Evolutionary conservation across 2,113 vertebrate genomes (phyloP), one percentile per base, ranked within the genome.

Genomic region (Pavo muticus): DNA sequence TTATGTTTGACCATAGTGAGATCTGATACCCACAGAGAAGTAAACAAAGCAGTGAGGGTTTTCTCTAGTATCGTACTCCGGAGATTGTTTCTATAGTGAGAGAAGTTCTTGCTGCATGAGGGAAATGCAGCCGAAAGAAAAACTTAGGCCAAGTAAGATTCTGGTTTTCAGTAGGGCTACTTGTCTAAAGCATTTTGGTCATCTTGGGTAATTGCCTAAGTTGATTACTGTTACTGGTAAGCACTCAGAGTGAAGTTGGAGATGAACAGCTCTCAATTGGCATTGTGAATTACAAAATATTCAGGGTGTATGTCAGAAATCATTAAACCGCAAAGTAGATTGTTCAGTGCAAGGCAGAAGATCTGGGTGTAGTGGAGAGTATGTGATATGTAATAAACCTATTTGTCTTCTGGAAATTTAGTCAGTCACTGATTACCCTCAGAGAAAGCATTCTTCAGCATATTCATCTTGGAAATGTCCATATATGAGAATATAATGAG

Each of bases 401-500:
- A 23, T 60, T 88, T 92, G 61, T 75, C 15, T 69, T 95, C 57
- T 84, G 73, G 77, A 67, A 77, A 78, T 14, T 76, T 73, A 39
- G 44, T 54, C 44, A 73, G 54, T 95, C 65, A 93, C 70, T 82
- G 70, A 88, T 92, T 70, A 19, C 52, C 44, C 75, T 40, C 61
- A 83, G 87, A 94, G 69, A 93, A 94, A 91, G 32, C 76, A 85
- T 92, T 96, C 84, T 89, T 82, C 68, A 78, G 50, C 40, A 52
- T 15, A 29, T 92, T 90, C 68, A 84, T 94, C 47, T 74, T 88
- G 48, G 48, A 91, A 93, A 87, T 92, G 77, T 67, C 82, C 57
- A 77, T 94, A 86, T 94, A 93, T 90, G 92, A 96, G 83, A 92
- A 85, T 84, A 80, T 74, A 68, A 77, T 92, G 94, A 94, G 90